Base-by-base conservation (phyloP, 2,888 invertebrate species). In the Calliphora vomitoria region DNA sequence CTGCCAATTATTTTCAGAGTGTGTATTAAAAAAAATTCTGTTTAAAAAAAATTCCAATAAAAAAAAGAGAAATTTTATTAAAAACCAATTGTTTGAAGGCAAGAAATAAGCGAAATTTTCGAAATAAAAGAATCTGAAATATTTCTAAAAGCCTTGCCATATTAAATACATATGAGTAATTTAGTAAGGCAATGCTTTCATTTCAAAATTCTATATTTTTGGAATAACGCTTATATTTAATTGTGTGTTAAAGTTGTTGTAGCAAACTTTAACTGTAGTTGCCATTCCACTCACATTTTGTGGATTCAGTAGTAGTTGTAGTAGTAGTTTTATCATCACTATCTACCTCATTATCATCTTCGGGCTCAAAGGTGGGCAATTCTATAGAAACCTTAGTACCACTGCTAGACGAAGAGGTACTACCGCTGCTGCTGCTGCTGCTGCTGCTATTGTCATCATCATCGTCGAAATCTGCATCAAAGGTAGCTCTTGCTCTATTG, bases 341-440 rank as follows among this genome's bases (percentile, higher is more conserved):
- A 62, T 55, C 82, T n/a, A 86, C 84, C 64, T 95, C 94, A 64
- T 95, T 95, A 74, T 96, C 96, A 84, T 96, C 96, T 85, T 96
- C 96, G 44, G 96, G 95, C 78, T 95, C 95, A 93, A 95, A 96
- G 44, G 96, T 96, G 75, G 96, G 96, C 86, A 96, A 93, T 38
- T 95, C 95, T 86, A 96, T 95, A 90, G 95, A 95, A 25, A 96
- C 95, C 74, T 94, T 94, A 60, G 95, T 94, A 85, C 94, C 94
- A 81, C 93, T 94, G 8, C 89, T 85, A 8, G 74, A 60, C 11
- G 68, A 38, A 18, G 84, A 55, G 53, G 68, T 88, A 71, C 87
- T 86, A 79, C 64, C 86, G 74, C 71, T 88, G 58, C 72, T 82
- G 50, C 88, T 89, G 47, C 85, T 93, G 85, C 86, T 94, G 85